Evolutionary conservation across 2,888 invertebrate species (phyloP).

Genomic region (Pristionchus mayeri): DNA sequence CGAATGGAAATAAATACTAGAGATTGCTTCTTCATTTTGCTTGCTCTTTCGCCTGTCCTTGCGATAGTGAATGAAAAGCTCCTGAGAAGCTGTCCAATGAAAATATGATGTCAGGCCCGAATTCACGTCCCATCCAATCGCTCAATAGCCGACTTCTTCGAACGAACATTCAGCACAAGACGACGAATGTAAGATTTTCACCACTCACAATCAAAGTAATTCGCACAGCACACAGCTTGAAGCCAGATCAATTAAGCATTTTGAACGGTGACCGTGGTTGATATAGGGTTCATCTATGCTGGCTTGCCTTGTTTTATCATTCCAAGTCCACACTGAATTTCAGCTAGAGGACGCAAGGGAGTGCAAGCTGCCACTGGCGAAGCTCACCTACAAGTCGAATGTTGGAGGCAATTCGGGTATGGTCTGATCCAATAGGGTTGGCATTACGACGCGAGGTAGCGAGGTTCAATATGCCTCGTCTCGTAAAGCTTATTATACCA

Average conservation of each 20-base stretch:
- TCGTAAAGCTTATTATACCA: neutral
- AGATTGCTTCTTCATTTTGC: no score
- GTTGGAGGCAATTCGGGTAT: neutral
- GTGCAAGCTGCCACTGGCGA: constrained; percentile 33
- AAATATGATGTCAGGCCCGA: constrained; percentile 82
- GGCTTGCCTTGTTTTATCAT: no score
- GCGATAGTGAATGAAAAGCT: no score
- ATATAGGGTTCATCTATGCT: no score
- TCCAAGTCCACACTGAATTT: neutral
- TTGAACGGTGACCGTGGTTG: neutral
- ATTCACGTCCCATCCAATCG: constrained; percentile 92
- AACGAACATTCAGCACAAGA: constrained; percentile 93
- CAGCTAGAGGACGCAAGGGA: constrained; percentile 11
- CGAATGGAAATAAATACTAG: no score
- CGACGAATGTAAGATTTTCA: constrained; percentile 18
- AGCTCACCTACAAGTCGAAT: constrained; percentile 21
- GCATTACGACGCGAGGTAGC: no score
- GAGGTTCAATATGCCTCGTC: no score
- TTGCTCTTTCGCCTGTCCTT: no score
- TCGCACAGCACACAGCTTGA: neutral
- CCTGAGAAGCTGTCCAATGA: no score
- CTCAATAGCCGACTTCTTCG: constrained; percentile 92
- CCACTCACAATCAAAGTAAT: neutral
- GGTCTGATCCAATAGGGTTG: neutral
- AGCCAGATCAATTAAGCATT: neutral